Conservation (phyloP, 2,797 vertebrate genomes). For the Apodemus agrarius region DNA sequence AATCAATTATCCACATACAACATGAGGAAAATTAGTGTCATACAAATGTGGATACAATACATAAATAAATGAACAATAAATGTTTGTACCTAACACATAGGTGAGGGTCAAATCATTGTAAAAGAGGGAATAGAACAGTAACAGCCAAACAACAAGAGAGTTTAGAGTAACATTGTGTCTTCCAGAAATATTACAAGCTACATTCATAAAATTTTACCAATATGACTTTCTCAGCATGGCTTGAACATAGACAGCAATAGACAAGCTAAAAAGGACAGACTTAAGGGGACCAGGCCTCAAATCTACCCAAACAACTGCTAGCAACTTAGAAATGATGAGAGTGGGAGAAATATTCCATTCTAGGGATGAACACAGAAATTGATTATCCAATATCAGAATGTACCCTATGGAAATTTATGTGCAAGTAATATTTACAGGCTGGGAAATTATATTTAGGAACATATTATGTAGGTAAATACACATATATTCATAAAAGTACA, state of each 20-base stretch:
- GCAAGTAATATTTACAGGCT: not conserved
- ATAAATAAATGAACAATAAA: not conserved
- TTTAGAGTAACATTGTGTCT: not conserved
- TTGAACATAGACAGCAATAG: not conserved
- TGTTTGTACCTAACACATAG: conserved; percentile 47
- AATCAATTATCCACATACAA: not conserved
- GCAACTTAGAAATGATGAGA: not conserved
- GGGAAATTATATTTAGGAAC: not conserved
- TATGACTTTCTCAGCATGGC: not conserved
- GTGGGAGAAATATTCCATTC: not conserved
- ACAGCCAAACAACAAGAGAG: not conserved
- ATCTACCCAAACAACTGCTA: not conserved
- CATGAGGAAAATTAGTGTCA: no score
- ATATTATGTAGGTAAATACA: not conserved
- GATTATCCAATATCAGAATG: not conserved
- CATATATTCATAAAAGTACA: not conserved
- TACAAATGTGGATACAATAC: no score
- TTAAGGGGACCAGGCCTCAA: not conserved
- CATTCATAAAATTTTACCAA: not conserved
- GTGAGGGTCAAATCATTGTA: not conserved
- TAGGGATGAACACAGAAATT: not conserved
- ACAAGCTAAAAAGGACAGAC: not conserved
- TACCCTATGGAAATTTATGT: not conserved
- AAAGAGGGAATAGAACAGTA: no score
- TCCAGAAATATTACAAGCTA: not conserved